These are phyloP conservation scores for Muraenolepis orangiensis DNA, from an alignment of 2,797 vertebrate genomes.

Conservation along the genomic window DNA sequence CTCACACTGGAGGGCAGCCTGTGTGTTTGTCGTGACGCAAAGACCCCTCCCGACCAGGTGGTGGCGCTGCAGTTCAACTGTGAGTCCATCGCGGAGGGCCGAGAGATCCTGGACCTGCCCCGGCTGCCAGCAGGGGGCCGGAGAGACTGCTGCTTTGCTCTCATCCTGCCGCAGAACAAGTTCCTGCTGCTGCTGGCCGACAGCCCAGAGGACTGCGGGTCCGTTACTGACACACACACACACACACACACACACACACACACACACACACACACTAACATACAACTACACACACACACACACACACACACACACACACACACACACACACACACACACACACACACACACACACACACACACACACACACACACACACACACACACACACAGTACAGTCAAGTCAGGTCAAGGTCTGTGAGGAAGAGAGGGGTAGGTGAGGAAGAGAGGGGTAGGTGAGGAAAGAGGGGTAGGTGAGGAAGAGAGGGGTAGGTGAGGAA, in stretches of 20 bases:
- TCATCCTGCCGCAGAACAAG: conserved; percentile 75
- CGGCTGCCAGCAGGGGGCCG: conserved; percentile 72
- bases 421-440: too few relatives aligned
- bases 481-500: too few relatives aligned
- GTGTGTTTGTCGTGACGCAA: conserved; percentile 73
- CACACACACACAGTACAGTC: neutral
- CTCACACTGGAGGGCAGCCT: conserved; percentile 77
- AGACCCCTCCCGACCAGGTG: conserved; percentile 75
- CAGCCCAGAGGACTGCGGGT: conserved; percentile 78
- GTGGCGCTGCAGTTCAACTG: conserved; percentile 70
- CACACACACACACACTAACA: neutral
- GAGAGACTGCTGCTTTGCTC: conserved; percentile 79
- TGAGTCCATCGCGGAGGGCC: conserved; percentile 71
- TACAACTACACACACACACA: too few relatives aligned
- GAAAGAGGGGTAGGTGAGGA: too few relatives aligned
- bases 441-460: too few relatives aligned
- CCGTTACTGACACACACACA: neutral
- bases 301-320: too few relatives aligned
- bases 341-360: too few relatives aligned
- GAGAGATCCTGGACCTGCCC: conserved; percentile 76
- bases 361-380: too few relatives aligned
- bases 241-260: neutral
- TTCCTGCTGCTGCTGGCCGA: conserved; percentile 76
- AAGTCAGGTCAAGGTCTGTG: neutral
- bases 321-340: too few relatives aligned